phyloP scores from a whole-genome alignment of 2,888 invertebrate species.

The Meliscaeva auricollis region DNA sequence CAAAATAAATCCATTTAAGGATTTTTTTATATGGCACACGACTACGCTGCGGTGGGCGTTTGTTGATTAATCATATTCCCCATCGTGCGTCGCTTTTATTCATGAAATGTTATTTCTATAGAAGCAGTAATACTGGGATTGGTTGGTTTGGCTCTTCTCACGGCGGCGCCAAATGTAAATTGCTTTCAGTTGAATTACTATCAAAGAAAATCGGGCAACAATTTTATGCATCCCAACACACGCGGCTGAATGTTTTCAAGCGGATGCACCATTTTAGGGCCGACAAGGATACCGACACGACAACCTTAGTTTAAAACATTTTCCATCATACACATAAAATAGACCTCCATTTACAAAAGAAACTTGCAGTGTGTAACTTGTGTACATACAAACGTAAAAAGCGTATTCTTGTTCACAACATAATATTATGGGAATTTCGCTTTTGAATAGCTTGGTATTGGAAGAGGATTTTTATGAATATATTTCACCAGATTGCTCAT shows the following conservation, averaged over 20 bases:
- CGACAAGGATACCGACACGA: constrained; percentile 45
- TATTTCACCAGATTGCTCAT: constrained; percentile 50
- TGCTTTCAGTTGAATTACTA: constrained; percentile 73
- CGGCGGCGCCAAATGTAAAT: constrained; percentile 35
- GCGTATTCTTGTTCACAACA: constrained; percentile 64
- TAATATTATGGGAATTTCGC: constrained; percentile 52
- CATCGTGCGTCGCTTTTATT: neutral
- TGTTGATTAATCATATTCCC: constrained; percentile 38
- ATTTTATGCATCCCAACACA: constrained; percentile 72
- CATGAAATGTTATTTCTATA: neutral
- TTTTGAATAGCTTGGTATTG: constrained; percentile 63
- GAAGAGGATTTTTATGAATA: constrained; percentile 50
- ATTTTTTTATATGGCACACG: constrained; percentile 12
- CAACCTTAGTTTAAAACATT: constrained; percentile 57
- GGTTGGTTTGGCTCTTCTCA: neutral
- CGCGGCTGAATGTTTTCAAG: constrained; percentile 68
- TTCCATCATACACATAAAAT: constrained; percentile 20
- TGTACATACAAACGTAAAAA: constrained; percentile 8
- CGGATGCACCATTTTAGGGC: constrained; percentile 69
- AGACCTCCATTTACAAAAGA: constrained; percentile 67
- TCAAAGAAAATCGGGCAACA: constrained; percentile 74
- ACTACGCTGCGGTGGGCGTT: neutral
- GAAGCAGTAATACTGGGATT: neutral
- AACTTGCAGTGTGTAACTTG: constrained; percentile 62
- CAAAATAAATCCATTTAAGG: constrained; percentile 40